These are phyloP conservation scores for Lanius ludovicianus DNA, from an alignment of 2,113 vertebrate genomes.

Conservation along the genomic window DNA sequence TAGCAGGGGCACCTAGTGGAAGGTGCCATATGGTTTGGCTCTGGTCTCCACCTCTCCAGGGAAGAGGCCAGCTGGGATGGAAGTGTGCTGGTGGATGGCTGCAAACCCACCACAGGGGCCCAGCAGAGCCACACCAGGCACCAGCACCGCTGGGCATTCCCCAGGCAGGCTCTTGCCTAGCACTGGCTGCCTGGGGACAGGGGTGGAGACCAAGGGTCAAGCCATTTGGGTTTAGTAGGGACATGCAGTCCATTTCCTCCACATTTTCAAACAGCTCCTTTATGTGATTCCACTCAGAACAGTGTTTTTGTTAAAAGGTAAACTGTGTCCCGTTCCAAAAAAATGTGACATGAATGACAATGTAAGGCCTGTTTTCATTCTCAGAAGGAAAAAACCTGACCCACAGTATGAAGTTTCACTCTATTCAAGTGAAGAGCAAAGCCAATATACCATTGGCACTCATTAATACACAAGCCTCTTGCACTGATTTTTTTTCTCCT, in stretches of 20 bases:
- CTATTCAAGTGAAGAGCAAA: neutral
- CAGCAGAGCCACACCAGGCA: neutral
- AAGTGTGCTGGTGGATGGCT: neutral
- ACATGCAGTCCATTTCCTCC: neutral
- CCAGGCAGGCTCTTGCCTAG: neutral
- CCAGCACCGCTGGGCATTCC: neutral
- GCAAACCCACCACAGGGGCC: neutral
- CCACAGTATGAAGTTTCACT: neutral
- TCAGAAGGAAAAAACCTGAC: neutral
- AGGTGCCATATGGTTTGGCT: neutral
- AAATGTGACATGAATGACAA: neutral
- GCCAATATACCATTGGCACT: neutral
- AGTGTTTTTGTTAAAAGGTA: conserved; percentile 10
- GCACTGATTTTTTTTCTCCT: neutral
- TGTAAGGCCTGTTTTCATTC: neutral
- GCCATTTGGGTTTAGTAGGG: neutral
- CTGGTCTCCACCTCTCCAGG: neutral
- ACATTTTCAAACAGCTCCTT: neutral
- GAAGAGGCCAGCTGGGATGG: neutral
- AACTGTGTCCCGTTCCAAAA: neutral
- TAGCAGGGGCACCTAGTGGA: neutral
- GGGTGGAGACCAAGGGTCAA: neutral
- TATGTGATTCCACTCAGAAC: neutral
- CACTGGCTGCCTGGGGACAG: fast-evolving
- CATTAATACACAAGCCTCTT: neutral